A percentile compares a stretch with the other conserved stretches of the same genome.
phyloP scores from a whole-genome alignment of 2,113 vertebrate genomes.

The Eubucco bourcierii region DNA sequence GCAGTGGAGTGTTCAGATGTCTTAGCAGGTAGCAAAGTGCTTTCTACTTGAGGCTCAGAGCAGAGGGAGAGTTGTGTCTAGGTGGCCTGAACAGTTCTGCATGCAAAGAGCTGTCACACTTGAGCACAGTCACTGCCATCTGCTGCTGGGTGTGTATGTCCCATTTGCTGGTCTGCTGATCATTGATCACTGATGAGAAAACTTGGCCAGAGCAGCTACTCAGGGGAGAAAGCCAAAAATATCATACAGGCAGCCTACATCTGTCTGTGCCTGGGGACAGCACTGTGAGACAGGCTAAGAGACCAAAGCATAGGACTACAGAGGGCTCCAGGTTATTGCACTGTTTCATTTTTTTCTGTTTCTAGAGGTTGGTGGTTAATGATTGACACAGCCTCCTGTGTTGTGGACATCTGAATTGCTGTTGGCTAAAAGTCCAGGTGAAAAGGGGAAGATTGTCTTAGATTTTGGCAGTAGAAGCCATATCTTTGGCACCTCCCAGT shows the following conservation, averaged over 20 bases:
- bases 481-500: background rate
- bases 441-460: background rate
- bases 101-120: background rate
- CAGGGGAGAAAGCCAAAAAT: background rate
- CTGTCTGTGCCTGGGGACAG: background rate
- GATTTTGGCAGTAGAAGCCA: background rate
- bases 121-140: conserved; percentile 18
- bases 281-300: background rate
- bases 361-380: background rate
- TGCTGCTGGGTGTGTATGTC: background rate
- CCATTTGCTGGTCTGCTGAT: conserved; percentile 2
- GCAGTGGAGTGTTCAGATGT: background rate
- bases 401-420: accelerated
- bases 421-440: background rate
- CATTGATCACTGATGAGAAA: background rate
- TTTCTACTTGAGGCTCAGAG: background rate
- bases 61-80: background rate
- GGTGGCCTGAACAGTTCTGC: background rate
- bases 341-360: background rate
- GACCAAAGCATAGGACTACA: background rate
- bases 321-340: background rate
- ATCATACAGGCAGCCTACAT: background rate
- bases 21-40: background rate
- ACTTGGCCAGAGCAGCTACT: background rate
- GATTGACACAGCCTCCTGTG: background rate